phyloP scores from a whole-genome alignment of 2,888 invertebrate species.

The Synergus gifuensis region DNA sequence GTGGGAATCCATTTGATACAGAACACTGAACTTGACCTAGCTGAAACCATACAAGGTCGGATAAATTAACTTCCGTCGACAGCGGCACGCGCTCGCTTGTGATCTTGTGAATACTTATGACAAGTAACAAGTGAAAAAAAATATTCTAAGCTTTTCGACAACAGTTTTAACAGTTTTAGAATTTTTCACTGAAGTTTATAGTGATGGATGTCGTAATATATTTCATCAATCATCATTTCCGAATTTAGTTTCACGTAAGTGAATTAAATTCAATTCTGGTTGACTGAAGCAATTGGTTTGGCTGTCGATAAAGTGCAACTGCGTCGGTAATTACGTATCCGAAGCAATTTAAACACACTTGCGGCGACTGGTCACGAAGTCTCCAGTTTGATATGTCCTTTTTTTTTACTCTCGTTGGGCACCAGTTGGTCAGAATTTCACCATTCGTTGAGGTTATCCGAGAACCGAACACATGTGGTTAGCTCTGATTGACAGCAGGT shows the following conservation, averaged over 20 bases:
- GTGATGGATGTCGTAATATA: neutral
- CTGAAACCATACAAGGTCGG: constrained; percentile 16
- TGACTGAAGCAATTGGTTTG: neutral
- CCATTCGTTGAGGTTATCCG: constrained; percentile 22
- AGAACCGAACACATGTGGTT: neutral
- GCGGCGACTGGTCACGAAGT: constrained; percentile 5
- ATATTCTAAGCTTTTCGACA: neutral
- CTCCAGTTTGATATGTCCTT: neutral
- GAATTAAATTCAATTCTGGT: neutral
- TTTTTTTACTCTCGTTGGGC: constrained; percentile 23
- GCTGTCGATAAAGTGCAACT: neutral
- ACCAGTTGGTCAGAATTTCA: constrained; percentile 29
- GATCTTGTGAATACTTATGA: constrained; percentile 9
- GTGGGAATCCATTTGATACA: constrained; percentile 31
- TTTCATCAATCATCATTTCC: neutral
- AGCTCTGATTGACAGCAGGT: constrained; percentile 15
- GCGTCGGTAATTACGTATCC: neutral
- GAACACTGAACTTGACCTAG: constrained; percentile 36
- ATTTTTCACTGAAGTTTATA: neutral
- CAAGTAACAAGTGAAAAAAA: neutral
- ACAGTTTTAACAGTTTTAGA: neutral
- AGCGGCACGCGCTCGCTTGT: constrained; percentile 5
- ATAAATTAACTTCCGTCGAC: constrained; percentile 11
- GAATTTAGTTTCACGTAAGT: neutral
- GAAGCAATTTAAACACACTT: neutral